Conservation (phyloP, 2,113 vertebrate genomes). For the Acanthisitta chloris region DNA sequence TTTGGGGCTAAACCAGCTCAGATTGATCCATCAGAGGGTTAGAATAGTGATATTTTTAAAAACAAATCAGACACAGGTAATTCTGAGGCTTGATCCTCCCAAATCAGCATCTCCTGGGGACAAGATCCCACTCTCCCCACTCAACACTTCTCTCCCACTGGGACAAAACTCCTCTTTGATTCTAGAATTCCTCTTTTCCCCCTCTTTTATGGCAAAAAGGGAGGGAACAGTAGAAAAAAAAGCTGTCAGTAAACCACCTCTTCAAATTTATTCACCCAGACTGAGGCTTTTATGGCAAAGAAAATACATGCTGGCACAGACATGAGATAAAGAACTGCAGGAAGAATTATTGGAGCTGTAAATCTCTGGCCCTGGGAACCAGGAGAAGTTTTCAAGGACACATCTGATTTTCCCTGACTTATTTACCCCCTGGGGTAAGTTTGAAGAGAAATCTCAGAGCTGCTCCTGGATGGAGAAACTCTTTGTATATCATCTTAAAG, state of each 20-base stretch:
- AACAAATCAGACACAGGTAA: background rate
- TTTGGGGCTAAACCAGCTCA: background rate
- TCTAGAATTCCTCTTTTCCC: background rate
- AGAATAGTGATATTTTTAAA: background rate
- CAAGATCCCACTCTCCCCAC: background rate
- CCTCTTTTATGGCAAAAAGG: background rate
- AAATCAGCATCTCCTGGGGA: background rate
- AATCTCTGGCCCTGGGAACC: background rate
- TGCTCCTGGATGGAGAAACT: accelerated
- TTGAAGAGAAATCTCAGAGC: background rate
- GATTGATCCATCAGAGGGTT: background rate
- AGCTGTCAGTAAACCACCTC: slow-evolving; percentile 44
- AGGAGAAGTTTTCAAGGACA: slow-evolving; percentile 50
- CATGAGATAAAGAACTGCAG: background rate
- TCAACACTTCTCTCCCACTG: accelerated
- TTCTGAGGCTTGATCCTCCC: background rate
- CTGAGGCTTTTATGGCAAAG: slow-evolving; percentile 66
- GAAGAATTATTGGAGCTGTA: background rate
- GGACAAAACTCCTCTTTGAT: background rate
- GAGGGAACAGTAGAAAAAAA: background rate
- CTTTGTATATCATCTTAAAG: accelerated
- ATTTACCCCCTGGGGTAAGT: background rate
- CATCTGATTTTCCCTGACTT: background rate
- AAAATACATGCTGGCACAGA: slow-evolving; percentile 11
- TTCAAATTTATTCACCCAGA: slow-evolving; percentile 59